Base-by-base conservation (phyloP, 2,888 invertebrate species). In the Diarsia brunnea region DNA sequence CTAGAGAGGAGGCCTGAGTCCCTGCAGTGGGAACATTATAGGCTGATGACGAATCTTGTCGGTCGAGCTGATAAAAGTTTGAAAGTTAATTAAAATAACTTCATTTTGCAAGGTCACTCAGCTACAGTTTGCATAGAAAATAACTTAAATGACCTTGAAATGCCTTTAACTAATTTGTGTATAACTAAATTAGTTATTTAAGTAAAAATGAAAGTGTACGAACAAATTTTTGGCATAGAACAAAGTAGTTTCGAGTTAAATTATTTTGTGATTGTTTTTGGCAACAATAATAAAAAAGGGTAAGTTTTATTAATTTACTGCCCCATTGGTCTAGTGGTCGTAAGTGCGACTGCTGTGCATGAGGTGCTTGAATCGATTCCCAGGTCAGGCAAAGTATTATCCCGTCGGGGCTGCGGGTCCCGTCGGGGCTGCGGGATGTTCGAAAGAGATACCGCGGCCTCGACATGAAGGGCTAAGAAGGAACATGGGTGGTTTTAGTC, bases 1-100 rank as follows among this genome's bases (percentile, higher is more conserved):
- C 38, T 38, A 38, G 38, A 38, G 5, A 38, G 38, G 38, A 31
- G 31, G 31, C 31, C 31, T 31, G 31, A 38, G 38, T 7, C 38
- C 38, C 38, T 7, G 31, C 31, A 31, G 31, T 38, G 38, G 38
- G 38, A 38, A 38, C 38, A 38, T 31, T 31, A 31, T 38, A 38
- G 38, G 38, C 38, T 7, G 4, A 38, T 38, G 38, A 38, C 8
- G 8, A 38, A 38, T 38, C 21, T 49, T 21, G 10, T 31, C 16
- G 19, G 0, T 11, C 21, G 4, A 38, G 4, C 8, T 74, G 27
- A 19, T n/a, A 49, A 10, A 60, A 45, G 19, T 12, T 10, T 21
- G 21, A 24, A 79, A 55, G 16, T 49, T 31, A 65, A 69, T 81
- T 75, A 66, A 75, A 75, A 69, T 75, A 66, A 69, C 69, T 75